Evolutionary conservation across 2,888 invertebrate genomes (phyloP).

Genomic region (Subacronicta megacephala): DNA sequence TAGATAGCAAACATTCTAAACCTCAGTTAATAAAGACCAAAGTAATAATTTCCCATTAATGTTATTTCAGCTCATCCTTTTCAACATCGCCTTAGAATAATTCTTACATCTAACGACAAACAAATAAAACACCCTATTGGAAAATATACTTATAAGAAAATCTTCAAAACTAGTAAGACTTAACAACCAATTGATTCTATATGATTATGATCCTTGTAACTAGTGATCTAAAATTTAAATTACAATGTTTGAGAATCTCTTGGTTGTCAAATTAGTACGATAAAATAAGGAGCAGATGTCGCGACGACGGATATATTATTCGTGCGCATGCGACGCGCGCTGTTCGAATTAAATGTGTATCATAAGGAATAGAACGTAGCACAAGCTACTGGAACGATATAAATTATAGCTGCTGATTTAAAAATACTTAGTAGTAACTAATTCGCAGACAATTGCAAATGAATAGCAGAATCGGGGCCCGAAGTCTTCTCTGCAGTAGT

Average conservation of each 20-base stretch:
- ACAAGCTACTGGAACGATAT: constrained; percentile 31
- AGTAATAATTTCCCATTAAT: constrained; percentile 12
- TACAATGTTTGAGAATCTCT: constrained; percentile 16
- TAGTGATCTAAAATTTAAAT: constrained; percentile 8
- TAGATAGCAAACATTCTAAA: not conserved
- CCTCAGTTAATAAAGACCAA: not conserved
- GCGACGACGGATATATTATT: constrained; percentile 76
- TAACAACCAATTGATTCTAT: constrained; percentile 7
- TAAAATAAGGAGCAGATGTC: constrained; percentile 77
- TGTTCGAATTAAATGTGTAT: constrained; percentile 62
- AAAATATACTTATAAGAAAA: constrained; percentile 36
- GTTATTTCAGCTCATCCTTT: constrained; percentile 48
- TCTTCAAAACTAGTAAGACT: not conserved
- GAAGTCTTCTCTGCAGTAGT: too few species aligned
- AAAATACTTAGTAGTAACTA: too few species aligned
- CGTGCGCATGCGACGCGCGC: constrained; percentile 60
- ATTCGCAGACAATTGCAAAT: too few species aligned
- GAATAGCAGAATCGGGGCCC: too few species aligned
- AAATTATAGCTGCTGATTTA: constrained; percentile 8
- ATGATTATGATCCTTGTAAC: constrained; percentile 16
- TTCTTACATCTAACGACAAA: constrained; percentile 26
- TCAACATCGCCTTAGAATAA: constrained; percentile 37
- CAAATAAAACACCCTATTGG: constrained; percentile 54
- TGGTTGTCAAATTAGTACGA: constrained; percentile 69
- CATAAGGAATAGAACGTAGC: constrained; percentile 41